These are phyloP conservation scores for Brachypalpus laphriformis DNA, from an alignment of 2,888 invertebrate species.

Conservation along the genomic window DNA sequence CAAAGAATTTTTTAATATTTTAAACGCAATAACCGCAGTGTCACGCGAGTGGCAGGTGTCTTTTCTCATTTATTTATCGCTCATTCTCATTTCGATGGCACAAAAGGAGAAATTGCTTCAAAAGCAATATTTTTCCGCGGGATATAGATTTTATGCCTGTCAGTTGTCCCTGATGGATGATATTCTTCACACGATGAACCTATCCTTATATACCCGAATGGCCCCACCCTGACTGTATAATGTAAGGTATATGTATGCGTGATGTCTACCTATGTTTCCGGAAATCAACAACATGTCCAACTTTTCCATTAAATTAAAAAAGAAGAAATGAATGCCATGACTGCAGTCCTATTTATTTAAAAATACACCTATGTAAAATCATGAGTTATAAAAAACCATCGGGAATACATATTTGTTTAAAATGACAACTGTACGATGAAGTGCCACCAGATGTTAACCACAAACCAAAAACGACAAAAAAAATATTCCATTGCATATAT, in stretches of 20 bases:
- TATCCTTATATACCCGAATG: conserved; percentile 11
- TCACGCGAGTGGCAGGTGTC: conserved; percentile 60
- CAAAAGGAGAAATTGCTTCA: background rate
- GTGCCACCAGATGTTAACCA: background rate
- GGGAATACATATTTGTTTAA: background rate
- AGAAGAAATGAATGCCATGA: background rate
- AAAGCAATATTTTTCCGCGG: conserved; percentile 25
- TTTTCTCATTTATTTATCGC: conserved; percentile 42
- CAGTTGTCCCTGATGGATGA: conserved; percentile 56
- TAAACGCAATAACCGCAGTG: conserved; percentile 65
- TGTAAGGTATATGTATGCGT: background rate
- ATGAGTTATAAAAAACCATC: background rate
- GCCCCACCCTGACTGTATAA: background rate
- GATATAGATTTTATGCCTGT: conserved; percentile 60
- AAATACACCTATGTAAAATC: background rate
- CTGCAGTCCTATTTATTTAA: background rate
- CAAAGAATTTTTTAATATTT: conserved; percentile 60
- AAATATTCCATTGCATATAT: no score
- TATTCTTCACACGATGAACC: conserved; percentile 34
- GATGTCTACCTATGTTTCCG: background rate
- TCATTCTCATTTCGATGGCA: conserved; percentile 29
- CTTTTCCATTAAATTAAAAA: background rate
- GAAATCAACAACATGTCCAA: conserved; percentile 21
- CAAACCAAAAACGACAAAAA: no score
- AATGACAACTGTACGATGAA: background rate